Base-by-base conservation (phyloP, 2,113 vertebrate genomes). In the Chloebia gouldiae region DNA sequence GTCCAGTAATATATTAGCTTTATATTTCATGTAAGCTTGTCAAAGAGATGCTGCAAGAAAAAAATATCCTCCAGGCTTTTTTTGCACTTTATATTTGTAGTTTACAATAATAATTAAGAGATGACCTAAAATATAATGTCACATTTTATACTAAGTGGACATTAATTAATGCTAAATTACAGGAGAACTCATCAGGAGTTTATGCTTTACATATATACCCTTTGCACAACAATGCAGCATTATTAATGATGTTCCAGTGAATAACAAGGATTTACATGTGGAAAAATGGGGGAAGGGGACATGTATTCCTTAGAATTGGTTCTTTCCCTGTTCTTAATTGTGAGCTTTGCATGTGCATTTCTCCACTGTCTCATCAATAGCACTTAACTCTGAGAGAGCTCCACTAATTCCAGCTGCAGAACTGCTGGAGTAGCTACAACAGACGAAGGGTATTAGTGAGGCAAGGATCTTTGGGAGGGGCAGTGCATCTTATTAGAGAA, bases 141-240 rank as follows among this genome's bases (percentile, higher is more conserved):
- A 75, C 60, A 57, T 96, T 95, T 84, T 95, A 92, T 86, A 80
- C 39, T 83, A 97, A 92, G 81, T 76, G 91, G 92, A 72, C 82
- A 89, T 96, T 90, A 96, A 96, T 85, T 82, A 95, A 92, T 71
- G 70, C 47, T 84, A 64, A 94, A 90, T 92, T 94, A 50, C 54
- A 94, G 66, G 40, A 94, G 63, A 78, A 92, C 83, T 93, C 79
- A 1, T 81, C 50, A 57, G 84, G 42, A 92, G 71, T 93, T 92
- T 95, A 84, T 91, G 90, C 78, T 95, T 94, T 95, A 87, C 57
- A 72, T 94, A 88, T 56, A 50, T 75, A 90, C 84, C 77, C 63
- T 80, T 75, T 80, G 40, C 85, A 54, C 56, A 95, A 90, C 81
- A 92, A 75, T 66, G 88, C 71, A 50, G 50, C 59, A 35, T 86